Evolutionary conservation across 2,797 vertebrate species (phyloP), one percentile per base, ranked within the genome.

Genomic region (Chelon labrosus): DNA sequence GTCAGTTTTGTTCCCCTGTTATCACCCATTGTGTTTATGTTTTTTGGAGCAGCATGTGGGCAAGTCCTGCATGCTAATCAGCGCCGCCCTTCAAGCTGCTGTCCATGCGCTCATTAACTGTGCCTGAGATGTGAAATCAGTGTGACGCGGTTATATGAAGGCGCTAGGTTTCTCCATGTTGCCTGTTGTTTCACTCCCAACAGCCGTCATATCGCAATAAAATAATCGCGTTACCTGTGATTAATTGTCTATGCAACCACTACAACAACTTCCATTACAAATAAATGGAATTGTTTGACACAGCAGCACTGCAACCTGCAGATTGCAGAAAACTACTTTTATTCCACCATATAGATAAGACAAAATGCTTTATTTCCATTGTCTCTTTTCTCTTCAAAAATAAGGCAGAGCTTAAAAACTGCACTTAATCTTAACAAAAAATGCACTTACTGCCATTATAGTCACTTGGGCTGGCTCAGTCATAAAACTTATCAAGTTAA

Each of bases 71-170:
- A 65, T 72, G 55, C 53, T 70, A 69, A 79, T 78, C 64, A 77
- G 69, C 1, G 7, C 9, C 80, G 82, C 74, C 79, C 77, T 84
- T 78, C 80, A 82, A 87, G 78, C 73, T 52, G 69, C 56, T 77
- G 51, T 65, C 65, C 70, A 49, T 50, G 47, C 60, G 64, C 44
- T 41, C 44, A 67, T 81, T 72, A 79, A 44, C 20, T 54, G 49
- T 14, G 55, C 35, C 58, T 35, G 62, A 65, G 13, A 75, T 77
- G 73, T 77, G 56, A 79, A 77, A 81, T 85, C 52, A 51, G 37
- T 55, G 62, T 75, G 78, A 66, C 77, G 44, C 46, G 19, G 17
- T 73, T 65, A 39, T 42, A 17, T 64, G 59, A 63, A 60, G 49
- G 19, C 55, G 47, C 57, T 7, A 1, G n/a, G 31, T 42, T 31